Base-by-base conservation (phyloP, 2,888 invertebrate species). In the Xylocampa areola region DNA sequence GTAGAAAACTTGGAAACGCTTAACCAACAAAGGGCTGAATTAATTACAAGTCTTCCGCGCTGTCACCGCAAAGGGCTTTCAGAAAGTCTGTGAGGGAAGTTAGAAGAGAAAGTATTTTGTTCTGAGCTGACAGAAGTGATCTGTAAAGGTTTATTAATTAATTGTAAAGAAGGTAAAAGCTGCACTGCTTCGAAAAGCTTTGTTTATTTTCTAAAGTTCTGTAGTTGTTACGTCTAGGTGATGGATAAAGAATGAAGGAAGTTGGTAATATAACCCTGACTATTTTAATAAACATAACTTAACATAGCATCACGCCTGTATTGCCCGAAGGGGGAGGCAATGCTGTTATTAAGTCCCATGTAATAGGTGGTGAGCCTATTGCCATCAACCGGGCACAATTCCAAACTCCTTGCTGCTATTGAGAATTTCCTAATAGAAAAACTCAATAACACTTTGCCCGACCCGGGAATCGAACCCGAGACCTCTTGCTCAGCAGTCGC, bases 171-270 rank as follows among this genome's bases (percentile, higher is more conserved):
- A 44, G n/a, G 16, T 3, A 29, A 5, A 29, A 58, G 29, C n/a
- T 23, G 40, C n/a, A n/a, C n/a, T 2, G 6, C n/a, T 48, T 23
- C 13, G 14, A 0, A 25, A 11, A 17, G 11, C 17, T 40, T 40
- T 8, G n/a, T 33, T 35, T 21, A 37, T 41, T 50, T 35, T n/a
- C 6, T 29, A 2, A 8, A 45, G 33, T 37, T 13, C 23, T 25
- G 37, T 4, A 23, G 23, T 5, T 23, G 29, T 35, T 29, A n/a
- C 2, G 3, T 14, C 1, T 29, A 16, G 8, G 13, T 16, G 6
- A 27, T 41, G 41, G 27, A n/a, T n/a, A n/a, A n/a, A n/a, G 11
- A 14, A 41, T 58, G 35, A n/a, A 6, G 6, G 19, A 39, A 40
- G 27, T 29, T 16, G n/a, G 11, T 23, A 36, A 8, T 4, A 7